Base-by-base conservation (phyloP, 2,797 vertebrate species). In the Gymnopithys bicolor region DNA sequence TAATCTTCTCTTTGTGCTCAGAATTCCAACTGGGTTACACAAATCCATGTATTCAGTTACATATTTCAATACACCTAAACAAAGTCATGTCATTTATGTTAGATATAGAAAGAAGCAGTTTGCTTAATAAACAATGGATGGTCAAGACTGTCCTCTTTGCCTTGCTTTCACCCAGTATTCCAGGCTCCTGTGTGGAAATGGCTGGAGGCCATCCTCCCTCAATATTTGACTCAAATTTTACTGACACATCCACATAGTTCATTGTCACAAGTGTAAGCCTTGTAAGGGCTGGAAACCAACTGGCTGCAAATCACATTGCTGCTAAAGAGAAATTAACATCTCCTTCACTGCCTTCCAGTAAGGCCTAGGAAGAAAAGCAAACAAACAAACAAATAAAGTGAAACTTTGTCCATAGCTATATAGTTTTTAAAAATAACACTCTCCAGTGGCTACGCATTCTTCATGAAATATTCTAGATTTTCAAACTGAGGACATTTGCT, bases 371-470 rank as follows among this genome's bases (percentile, higher is more conserved):
- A 78, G 35, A 63, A 81, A 77, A 84, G 0, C 5, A 53, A 70
- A 45, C 1, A 70, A 52, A 24, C 0, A 27, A 69, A 56, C 1
- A 69, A 55, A 25, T 0, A 27, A 39, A 63, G 9, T 37, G 60
- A 81, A 69, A 70, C 70, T 18, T 37, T 74, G 9, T n/a, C 11
- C 25, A 32, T 12, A 53, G 14, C 5, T 55, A 13, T 30, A 56
- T 1, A 14, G 12, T 19, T 56, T 55, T 60, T 13, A 9, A 28
- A 6, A 3, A 24, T 60, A 78, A 27, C 35, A 23, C 5, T 0
- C 3, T n/a, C 7, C 21, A 37, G 3, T 13, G 11, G 4, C 6
- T 67, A 3, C 5, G 2, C 3, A 48, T 55, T 83, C 17, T 55
- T 74, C 27, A 19, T 45, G 13, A 85, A 68, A 17, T 5, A 5